Evolutionary conservation across 2,113 vertebrate species (phyloP), one percentile per base, ranked within the genome.

Genomic region (Paedocypris sp.): DNA sequence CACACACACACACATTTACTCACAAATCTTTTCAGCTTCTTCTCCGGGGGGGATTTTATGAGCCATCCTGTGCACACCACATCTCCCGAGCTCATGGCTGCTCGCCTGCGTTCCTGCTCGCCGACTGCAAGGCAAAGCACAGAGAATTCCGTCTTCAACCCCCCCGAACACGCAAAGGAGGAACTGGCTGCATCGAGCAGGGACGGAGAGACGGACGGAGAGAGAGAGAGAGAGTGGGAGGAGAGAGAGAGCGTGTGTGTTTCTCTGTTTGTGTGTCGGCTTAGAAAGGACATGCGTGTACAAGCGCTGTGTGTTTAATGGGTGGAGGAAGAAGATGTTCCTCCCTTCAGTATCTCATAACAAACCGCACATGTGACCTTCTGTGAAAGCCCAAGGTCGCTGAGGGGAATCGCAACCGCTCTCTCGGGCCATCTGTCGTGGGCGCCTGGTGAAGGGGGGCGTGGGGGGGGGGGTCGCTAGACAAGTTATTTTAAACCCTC

Each of bases 1-100:
- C 31, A 38, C 38, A 18, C 28, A 36, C 43, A 32, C 22, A 11
- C 16, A 20, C 36, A 46, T 59, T 61, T 83, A 97, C 94, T 97
- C 85, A 98, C 94, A 76, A 94, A 97, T 91, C 94, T 85, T 83
- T 94, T 96, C 26, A 98, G 87, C 80, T 98, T 98, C 84, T 89
- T 95, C 81, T 98, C 95, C 3, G 95, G 95, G 70, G 94, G 95
- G 22, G 95, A 98, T 86, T 97, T 98, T 77, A 97, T 89, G 67
- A 98, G 91, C 95, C 95, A 98, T 76, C 95, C 94, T 6, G 83
- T 91, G 83, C 90, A 93, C 68, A 98, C 92, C 46, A 92, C 87
- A 82, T 94, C 92, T 75, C 89, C 94, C 12, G 88, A 72, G 79
- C 92, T 97, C 94, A 97, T 98, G 71, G 82, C 89, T 83, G 77